Conservation (phyloP, 2,113 vertebrate genomes). For the Capreolus pygargus region DNA sequence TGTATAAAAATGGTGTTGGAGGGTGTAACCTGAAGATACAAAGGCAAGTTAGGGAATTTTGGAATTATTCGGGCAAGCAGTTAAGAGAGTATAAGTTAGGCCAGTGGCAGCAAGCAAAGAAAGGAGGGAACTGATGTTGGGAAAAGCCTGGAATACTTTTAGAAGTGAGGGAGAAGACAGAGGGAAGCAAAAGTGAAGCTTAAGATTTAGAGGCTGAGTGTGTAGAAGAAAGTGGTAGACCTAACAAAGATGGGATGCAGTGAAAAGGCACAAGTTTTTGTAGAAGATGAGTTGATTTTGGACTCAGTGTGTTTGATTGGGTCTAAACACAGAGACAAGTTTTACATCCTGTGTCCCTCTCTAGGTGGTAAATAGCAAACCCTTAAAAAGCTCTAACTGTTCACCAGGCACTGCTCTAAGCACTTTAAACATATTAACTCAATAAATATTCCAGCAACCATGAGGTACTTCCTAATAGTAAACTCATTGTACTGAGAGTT, state of each 20-base stretch:
- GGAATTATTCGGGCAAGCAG: neutral
- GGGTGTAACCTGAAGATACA: neutral
- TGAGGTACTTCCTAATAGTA: slow-evolving; percentile 12
- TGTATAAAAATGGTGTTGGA: neutral
- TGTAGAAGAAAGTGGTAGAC: neutral
- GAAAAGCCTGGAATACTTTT: neutral
- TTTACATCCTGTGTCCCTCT: neutral
- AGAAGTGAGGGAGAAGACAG: neutral
- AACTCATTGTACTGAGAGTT: neutral
- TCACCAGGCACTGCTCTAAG: neutral
- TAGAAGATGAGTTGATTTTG: neutral
- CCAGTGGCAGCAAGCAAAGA: neutral
- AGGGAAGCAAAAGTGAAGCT: neutral
- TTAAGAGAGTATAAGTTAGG: neutral
- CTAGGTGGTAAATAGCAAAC: slow-evolving; percentile 16
- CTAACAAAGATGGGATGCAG: neutral
- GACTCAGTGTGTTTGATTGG: neutral
- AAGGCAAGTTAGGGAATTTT: neutral
- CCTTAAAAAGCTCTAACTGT: neutral
- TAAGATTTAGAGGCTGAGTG: neutral
- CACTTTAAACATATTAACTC: slow-evolving; percentile 21
- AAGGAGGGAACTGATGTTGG: neutral
- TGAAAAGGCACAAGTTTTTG: neutral
- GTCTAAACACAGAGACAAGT: neutral
- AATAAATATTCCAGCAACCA: slow-evolving; percentile 24